Evolutionary conservation across 2,888 invertebrate species (phyloP).

Genomic region (Idaea straminata): DNA sequence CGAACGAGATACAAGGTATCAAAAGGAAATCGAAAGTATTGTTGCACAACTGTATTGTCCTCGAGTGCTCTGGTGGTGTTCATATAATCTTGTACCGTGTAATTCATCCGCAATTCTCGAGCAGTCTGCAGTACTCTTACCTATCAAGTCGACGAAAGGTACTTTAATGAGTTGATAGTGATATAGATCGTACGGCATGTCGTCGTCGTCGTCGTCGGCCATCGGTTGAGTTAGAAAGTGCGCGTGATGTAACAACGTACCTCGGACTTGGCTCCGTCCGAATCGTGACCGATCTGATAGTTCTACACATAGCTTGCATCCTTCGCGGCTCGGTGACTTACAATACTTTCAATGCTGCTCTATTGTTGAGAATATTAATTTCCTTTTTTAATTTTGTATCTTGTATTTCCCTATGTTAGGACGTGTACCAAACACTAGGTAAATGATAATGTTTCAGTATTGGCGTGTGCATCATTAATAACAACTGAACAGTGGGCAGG

Average conservation of each 20-base stretch:
- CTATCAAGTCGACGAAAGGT: conserved; percentile 40
- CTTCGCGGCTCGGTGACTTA: conserved; percentile 35
- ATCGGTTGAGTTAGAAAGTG: conserved; percentile 60
- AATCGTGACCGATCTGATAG: conserved; percentile 57
- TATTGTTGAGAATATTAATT: neutral
- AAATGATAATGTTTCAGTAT: neutral
- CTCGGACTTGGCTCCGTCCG: conserved; percentile 38
- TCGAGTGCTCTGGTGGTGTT: conserved; percentile 32
- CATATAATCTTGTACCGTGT: conserved; percentile 39
- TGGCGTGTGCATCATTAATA: neutral
- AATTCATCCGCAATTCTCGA: conserved; percentile 50
- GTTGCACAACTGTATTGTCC: conserved; percentile 68
- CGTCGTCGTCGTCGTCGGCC: conserved; percentile 25
- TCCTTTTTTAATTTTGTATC: neutral
- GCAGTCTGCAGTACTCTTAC: conserved; percentile 25
- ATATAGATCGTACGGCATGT: conserved; percentile 63
- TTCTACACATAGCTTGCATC: conserved; percentile 39
- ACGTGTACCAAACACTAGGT: neutral
- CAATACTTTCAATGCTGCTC: conserved; percentile 22
- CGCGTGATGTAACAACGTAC: conserved; percentile 65
- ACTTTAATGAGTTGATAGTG: conserved; percentile 63
- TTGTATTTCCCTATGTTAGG: neutral
- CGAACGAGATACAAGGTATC: conserved; percentile 42
- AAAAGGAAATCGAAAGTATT: conserved; percentile 60
- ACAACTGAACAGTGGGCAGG: no score